These are phyloP conservation scores for Zygothrica quintamaculata DNA, from an alignment of 2,888 invertebrate species.

Conservation along the genomic window DNA sequence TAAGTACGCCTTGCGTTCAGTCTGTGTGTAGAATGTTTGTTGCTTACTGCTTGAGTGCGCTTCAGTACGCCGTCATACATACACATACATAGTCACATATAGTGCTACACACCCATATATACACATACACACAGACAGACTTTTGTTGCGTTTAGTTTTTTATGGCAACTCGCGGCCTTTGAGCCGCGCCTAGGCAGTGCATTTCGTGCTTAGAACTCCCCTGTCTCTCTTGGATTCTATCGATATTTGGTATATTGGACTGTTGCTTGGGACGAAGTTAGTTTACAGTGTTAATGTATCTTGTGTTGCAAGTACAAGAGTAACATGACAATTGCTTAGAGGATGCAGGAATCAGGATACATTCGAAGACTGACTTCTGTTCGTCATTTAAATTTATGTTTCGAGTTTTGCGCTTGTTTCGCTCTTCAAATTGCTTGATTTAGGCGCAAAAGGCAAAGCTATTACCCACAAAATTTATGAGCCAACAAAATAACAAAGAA, in stretches of 20 bases:
- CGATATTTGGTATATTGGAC: not conserved
- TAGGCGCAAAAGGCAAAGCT: conserved; percentile 6
- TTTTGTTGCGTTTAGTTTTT: conserved; percentile 60
- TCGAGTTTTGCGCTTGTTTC: conserved; percentile 17
- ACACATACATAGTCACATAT: conserved; percentile 21
- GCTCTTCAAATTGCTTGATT: conserved; percentile 65
- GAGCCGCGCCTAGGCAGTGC: conserved; percentile 25
- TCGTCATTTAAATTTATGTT: conserved; percentile 54
- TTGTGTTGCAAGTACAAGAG: conserved; percentile 39
- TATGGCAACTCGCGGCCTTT: conserved; percentile 55
- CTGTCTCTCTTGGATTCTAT: conserved; percentile 1
- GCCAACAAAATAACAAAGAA: too few species aligned
- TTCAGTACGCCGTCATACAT: conserved; percentile 37
- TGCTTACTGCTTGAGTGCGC: conserved; percentile 60
- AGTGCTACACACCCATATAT: conserved; percentile 26
- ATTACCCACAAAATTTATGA: too few species aligned
- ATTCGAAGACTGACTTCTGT: conserved; percentile 8
- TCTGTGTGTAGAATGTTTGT: conserved; percentile 25
- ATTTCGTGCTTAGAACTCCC: conserved; percentile 23
- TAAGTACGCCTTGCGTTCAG: conserved; percentile 48
- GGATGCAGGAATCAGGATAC: too few species aligned
- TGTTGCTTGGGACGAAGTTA: conserved; percentile 7
- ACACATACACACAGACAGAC: conserved; percentile 18
- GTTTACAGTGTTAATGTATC: conserved; percentile 60
- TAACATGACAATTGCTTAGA: conserved; percentile 7